Base-by-base conservation (phyloP, 2,797 vertebrate genomes). In the Lithobates sylvaticus region DNA sequence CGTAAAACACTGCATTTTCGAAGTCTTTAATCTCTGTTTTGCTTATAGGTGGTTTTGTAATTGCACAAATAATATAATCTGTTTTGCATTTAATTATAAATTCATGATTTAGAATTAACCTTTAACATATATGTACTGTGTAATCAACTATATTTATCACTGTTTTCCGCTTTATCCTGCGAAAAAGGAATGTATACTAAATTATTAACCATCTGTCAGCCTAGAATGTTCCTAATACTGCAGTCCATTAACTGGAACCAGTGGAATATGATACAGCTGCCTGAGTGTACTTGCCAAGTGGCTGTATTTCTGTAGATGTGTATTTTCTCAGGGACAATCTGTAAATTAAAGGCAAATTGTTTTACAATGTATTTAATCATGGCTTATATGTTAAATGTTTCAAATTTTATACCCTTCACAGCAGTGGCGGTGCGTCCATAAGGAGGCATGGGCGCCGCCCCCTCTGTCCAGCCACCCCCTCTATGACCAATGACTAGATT, bases 161-260 rank as follows among this genome's bases (percentile, higher is more conserved):
- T 84, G 82, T 76, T 84, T 83, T 68, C 80, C 29, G 54, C n/a
- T 82, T 82, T 73, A 36, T 21, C 34, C 70, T 39, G 23, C 70
- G 70, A 82, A 65, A 32, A 71, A 82, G 79, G 70, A 74, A 82
- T 73, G 70, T 82, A 82, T 82, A 82, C 80, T 82, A 81, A 58
- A 72, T 81, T 81, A 82, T 73, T 82, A 82, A 82, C 80, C 80
- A 82, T 82, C 80, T 82, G 80, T 82, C 80, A 82, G 34, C 80
- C 80, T 82, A 64, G 70, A 27, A 73, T 72, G 36, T 82, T 82
- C 70, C 54, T 74, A 73, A 82, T 64, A 74, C 70, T 74, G 70
- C 47, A 61, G 69, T 65, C 80, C 70, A 21, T 82, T 82, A 64
- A 27, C 47, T 54, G 15, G 69, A 81, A 81, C 79, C 79, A 73